Evolutionary conservation across 2,113 vertebrate genomes (phyloP), one percentile per base, ranked within the genome.

Genomic region (Carassius gibelio): DNA sequence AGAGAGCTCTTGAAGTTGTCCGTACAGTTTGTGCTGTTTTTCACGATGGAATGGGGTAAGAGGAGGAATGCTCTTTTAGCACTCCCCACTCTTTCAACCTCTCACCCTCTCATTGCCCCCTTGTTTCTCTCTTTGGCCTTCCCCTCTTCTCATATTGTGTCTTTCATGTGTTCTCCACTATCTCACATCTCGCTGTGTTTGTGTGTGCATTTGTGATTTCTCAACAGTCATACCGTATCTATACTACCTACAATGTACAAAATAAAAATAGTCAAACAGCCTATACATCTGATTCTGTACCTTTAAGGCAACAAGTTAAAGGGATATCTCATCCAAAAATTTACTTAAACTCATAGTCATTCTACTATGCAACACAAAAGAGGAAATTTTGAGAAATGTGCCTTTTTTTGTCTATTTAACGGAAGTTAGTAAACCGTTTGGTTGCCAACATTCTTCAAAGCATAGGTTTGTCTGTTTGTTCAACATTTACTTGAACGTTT

Each of bases 51-150:
- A 38, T 45, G 74, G 61, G 8, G 50, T 52, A 30, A 85, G 78
- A 38, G 50, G 14, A 59, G 66, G 87, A 78, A 62, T 61, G 77
- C 17, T 81, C 77, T 64, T 42, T 13, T 45, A 61, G 52, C 30
- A 8, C 62, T 23, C 38, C 26, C 64, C 52, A 74, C 84, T 82
- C 80, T 42, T 75, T 85, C 66, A 74, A 83, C 74, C 79, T 85
- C 45, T 77, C 78, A 76, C 57, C 84, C 45, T 86, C 15, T 68
- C 38, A 86, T 82, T 81, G 84, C 14, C 71, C 77, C 55, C 52
- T 85, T 52, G 57, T 84, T 82, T 85, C 57, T 85, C 45, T 59
- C 75, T 85, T 76, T 82, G 36, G 85, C 71, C 79, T 71, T 77
- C 66, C 19, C 34, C n/a, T 62, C 19, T 69, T 23, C 57, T 55